Base-by-base conservation (phyloP, 2,113 vertebrate species). In the Varanus komodoensis region DNA sequence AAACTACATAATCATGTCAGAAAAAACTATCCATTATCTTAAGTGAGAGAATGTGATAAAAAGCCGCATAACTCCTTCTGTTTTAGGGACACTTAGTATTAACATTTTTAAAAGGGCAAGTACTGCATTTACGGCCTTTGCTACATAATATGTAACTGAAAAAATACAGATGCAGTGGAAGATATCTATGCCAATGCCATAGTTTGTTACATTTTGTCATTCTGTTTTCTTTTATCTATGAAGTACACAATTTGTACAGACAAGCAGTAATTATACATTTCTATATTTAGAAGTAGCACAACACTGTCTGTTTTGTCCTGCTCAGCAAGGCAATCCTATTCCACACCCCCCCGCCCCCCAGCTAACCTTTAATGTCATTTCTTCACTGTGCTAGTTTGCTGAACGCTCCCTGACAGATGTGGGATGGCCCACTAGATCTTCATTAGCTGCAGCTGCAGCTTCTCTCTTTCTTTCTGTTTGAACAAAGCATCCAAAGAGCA, bases 331-430 rank as follows among this genome's bases (percentile, higher is more conserved):
- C 84, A 23, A 4, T 9, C 38, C 74, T 75, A 54, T 54, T 54
- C 57, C 1, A 0, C 6, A 79, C 77, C 0, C 6, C 79, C 77
- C 84, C 25, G 17, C 67, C 86, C 48, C 32, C 68, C 2, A 6
- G 32, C 68, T 89, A 92, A 92, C 90, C 73, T 90, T 69, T 88
- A 81, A 7, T 21, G 77, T 1, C 82, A 90, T 78, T 48, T 82
- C 69, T 88, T 84, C 64, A 67, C 0, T 3, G 69, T 82, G 67
- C 87, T 54, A 86, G 75, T 82, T 52, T 61, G 87, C 4, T 0
- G 0, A 92, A 86, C 0, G 0, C 17, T 88, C 73, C 86, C 86
- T 87, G 75, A 23, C 54, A 19, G 57, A 0, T 15, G 73, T 38
- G 89, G 91, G 73, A 92, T 89, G 91, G 0, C 25, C 0, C 0